phyloP scores from a whole-genome alignment of 2,797 vertebrate species.

The Benthosema pterotum region DNA sequence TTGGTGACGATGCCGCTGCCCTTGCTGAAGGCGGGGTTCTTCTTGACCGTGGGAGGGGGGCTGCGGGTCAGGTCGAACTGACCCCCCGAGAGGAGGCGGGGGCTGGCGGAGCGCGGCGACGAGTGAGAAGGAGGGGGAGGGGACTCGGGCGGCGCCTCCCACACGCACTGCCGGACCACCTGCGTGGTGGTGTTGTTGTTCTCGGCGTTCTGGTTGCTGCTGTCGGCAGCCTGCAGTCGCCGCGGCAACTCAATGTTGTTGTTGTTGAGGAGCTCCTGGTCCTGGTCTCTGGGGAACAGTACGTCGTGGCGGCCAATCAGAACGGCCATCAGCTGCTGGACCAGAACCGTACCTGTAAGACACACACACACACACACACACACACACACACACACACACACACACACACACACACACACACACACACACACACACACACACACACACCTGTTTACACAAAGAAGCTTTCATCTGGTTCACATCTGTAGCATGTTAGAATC shows the following conservation, averaged over 20 bases:
- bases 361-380: too few relatives aligned
- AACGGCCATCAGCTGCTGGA: conserved; percentile 96
- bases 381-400: too few relatives aligned
- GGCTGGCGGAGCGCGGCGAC: conserved; percentile 86
- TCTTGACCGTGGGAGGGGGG: conserved; percentile 90
- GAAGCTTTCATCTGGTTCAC: conserved; percentile 53
- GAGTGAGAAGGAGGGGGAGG: conserved; percentile 75
- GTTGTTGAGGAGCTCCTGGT: conserved; percentile 86
- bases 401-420: too few relatives aligned
- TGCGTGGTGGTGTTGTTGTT: conserved; percentile 90
- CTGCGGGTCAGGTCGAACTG: conserved; percentile 88
- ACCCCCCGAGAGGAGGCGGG: conserved; percentile 77
- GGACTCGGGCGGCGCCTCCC: conserved; percentile 80
- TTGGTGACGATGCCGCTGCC: conserved; percentile 98
- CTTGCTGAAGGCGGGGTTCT: conserved; percentile 95
- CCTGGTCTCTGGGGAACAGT: conserved; percentile 87
- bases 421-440: too few relatives aligned
- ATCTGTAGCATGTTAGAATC: neutral
- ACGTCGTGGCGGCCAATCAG: conserved; percentile 91
- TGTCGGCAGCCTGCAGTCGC: conserved; percentile 62
- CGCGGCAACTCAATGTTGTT: conserved; percentile 87
- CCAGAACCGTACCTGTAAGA: conserved; percentile 89
- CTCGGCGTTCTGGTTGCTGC: conserved; percentile 86
- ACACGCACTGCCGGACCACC: conserved; percentile 83
- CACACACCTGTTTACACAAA: neutral